Evolutionary conservation across 2,113 vertebrate genomes (phyloP), one percentile per base, ranked within the genome.

Genomic region (Jacana jacana): DNA sequence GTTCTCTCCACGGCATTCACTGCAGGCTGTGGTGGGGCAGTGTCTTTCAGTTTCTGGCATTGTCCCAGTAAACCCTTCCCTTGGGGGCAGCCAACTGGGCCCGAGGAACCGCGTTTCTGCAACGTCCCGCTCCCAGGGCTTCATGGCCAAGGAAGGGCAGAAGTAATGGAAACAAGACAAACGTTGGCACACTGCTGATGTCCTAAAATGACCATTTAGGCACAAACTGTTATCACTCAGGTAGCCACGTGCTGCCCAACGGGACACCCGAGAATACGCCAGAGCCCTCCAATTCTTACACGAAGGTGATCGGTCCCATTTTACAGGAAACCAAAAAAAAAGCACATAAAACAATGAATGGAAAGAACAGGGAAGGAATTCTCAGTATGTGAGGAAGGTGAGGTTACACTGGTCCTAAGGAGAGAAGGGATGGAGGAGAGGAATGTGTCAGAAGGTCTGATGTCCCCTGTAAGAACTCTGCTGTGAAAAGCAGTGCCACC

Each of bases 201-300:
- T 31, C 48, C n/a, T 1, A 9, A 35, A 35, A 40, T 22, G 39
- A 76, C 22, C 10, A 7, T 15, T 30, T 2, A 40, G 30, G 54
- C 51, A 42, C 33, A 48, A 42, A 28, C 30, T 23, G 22, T 33
- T 14, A 12, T 23, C 5, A 16, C 35, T 83, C 22, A 27, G 25
- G 60, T 4, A 33, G 55, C 48, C 44, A 65, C 40, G 25, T 7
- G 9, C 37, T n/a, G 63, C 63, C 81, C 35, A 5, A 7, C 14
- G 18, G 46, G 61, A 9, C 37, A 17, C 4, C 40, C 6, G 0
- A 23, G 71, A 52, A 35, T 2, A 27, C 2, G 3, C 52, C 1
- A 11, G 14, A 52, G 17, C 12, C 12, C 14, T 3, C 7, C 35
- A 60, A 42, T 10, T n/a, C 33, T 51, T 28, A 27, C 9, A 33